A percentile compares a stretch with the other conserved stretches of the same genome.
These are phyloP conservation scores for Platycercus adscitus DNA, from an alignment of 2,113 vertebrate genomes.

Conservation along the genomic window DNA sequence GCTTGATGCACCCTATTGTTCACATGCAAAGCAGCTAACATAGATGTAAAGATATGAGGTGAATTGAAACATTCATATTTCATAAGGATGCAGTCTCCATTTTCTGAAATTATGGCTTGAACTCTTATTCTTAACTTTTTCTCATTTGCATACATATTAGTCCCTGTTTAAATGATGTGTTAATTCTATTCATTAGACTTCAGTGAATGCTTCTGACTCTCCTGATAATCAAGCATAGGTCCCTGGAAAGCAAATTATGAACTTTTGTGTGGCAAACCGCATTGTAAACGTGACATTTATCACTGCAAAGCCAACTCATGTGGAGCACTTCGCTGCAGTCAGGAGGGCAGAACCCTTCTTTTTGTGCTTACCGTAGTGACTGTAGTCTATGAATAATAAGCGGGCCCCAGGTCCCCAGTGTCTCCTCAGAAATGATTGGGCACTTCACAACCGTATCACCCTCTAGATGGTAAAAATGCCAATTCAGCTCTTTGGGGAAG, in stretches of 20 bases:
- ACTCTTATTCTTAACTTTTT: slow-evolving; percentile 62
- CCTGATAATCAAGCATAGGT: slow-evolving; percentile 59
- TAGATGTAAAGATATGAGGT: slow-evolving; percentile 57
- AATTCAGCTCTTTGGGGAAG: not conserved
- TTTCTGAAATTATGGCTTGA: slow-evolving; percentile 60
- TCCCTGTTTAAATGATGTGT: slow-evolving; percentile 71
- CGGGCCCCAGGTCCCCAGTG: not conserved
- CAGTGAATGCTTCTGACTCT: slow-evolving; percentile 52
- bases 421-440: not conserved
- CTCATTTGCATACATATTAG: slow-evolving; percentile 74
- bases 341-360: slow-evolving; percentile 23
- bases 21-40: slow-evolving; percentile 55
- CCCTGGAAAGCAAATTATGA: slow-evolving; percentile 62
- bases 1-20: slow-evolving; percentile 58
- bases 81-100: slow-evolving; percentile 27
- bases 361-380: not conserved
- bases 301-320: slow-evolving; percentile 15
- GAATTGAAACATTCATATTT: slow-evolving; percentile 63
- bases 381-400: slow-evolving; percentile 32
- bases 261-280: slow-evolving; percentile 30
- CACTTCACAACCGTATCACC: not conserved
- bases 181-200: slow-evolving; percentile 73
- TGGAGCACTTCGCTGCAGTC: slow-evolving; percentile 29
- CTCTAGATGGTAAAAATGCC: not conserved
- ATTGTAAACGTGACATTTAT: slow-evolving; percentile 65